Base-by-base conservation (phyloP, 2,888 invertebrate genomes). In the Pecten maximus region DNA sequence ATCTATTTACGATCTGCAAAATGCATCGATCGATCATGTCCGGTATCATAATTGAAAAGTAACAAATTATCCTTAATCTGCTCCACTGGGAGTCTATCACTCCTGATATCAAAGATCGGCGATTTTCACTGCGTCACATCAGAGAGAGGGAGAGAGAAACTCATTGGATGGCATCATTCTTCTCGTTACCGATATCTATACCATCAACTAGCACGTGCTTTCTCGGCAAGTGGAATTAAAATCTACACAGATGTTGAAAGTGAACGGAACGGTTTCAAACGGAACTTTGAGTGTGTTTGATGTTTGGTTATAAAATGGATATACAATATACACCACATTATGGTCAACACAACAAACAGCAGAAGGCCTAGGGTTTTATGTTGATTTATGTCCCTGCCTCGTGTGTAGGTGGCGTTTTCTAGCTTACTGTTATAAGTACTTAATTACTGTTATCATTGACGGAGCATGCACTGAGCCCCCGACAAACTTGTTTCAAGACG, bases 181-280 rank as follows among this genome's bases (percentile, higher is more conserved):
- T 74, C 74, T 74, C 74, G 74, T 74, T 74, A 74, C 2, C 74
- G 28, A 28, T 74, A 74, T 35, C 28, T 74, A 35, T 35, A 28
- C 35, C 6, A 74, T 74, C 74, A 74, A 74, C 8, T 8, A 74
- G 19, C 74, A 35, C 74, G 28, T 74, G 74, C 8, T 28, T 35
- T 35, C 35, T 74, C 74, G 35, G 74, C 74, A 74, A 35, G 74
- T 74, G 74, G 35, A 74, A 74, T 74, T 74, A 74, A 74, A 74
- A 74, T 74, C 3, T 74, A 35, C 8, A 28, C 74, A 74, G 74
- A 74, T 74, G 74, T 74, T 74, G 74, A 74, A 74, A 74, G 74
- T 35, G 12, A 74, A 28, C 74, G 35, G 35, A 35, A 2, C 4
- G 74, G 6, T 74, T 74, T 74, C 74, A 74, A 74, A 74, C 35